phyloP scores from a whole-genome alignment of 2,797 vertebrate species.

The Natrix natrix region DNA sequence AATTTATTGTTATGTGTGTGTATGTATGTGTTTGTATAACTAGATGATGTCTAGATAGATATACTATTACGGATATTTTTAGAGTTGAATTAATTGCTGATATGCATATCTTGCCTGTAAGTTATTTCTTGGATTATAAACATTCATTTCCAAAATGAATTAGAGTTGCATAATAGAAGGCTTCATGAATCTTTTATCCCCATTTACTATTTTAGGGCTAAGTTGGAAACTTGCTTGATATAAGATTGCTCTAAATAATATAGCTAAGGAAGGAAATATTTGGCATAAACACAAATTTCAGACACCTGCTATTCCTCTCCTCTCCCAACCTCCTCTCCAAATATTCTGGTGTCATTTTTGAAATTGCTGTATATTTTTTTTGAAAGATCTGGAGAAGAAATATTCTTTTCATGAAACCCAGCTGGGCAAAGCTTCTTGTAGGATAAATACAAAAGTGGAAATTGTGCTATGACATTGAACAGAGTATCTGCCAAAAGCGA shows the following conservation, averaged over 20 bases:
- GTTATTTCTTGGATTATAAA: background rate
- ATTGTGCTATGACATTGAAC: conserved; percentile 36
- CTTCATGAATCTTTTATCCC: background rate
- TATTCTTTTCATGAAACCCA: conserved; percentile 53
- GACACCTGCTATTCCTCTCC: conserved; percentile 11
- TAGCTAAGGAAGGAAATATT: conserved; percentile 9
- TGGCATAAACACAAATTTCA: conserved; percentile 39
- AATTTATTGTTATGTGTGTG: background rate
- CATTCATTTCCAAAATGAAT: background rate
- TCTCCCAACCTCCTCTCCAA: background rate
- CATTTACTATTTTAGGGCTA: background rate
- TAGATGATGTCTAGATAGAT: background rate
- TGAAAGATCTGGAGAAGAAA: conserved; percentile 45
- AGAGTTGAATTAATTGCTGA: background rate
- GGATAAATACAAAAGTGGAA: conserved; percentile 40
- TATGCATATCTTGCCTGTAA: background rate
- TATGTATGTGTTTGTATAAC: background rate
- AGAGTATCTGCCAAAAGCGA: conserved; percentile 47
- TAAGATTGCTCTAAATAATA: conserved; percentile 29
- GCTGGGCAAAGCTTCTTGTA: conserved; percentile 28
- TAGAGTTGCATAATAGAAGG: background rate
- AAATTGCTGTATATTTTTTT: conserved; percentile 29
- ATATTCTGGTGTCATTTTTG: background rate
- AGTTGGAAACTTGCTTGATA: conserved; percentile 3
- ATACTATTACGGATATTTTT: background rate